A percentile compares a stretch with the other conserved stretches of the same genome.
phyloP scores from a whole-genome alignment of 92 coral and sea anemone genomes.

The Muricea muricata region DNA sequence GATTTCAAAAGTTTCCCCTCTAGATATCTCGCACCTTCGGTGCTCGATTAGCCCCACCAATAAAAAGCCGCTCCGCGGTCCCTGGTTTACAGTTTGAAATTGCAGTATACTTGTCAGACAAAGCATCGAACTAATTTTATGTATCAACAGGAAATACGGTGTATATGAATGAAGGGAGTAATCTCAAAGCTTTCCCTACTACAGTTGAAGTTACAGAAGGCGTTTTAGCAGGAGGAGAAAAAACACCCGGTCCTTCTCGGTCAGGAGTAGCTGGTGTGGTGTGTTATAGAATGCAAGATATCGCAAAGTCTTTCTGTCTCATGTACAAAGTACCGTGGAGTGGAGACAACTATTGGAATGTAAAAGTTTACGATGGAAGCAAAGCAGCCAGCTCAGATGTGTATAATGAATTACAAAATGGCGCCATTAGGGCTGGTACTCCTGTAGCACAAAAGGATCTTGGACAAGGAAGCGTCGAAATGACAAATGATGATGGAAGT shows the following conservation, averaged over 20 bases:
- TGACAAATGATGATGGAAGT: too few relatives aligned
- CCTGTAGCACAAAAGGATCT: neutral
- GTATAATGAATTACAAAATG: neutral
- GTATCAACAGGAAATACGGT: neutral
- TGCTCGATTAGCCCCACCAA: too few relatives aligned
- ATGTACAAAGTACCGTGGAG: neutral
- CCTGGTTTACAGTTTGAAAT: too few relatives aligned
- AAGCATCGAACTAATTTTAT: too few relatives aligned
- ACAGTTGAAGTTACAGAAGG: neutral
- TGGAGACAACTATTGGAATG: neutral
- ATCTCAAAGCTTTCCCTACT: neutral
- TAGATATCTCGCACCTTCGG: too few relatives aligned
- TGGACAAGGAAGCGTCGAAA: neutral
- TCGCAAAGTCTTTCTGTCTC: neutral
- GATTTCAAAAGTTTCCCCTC: too few relatives aligned
- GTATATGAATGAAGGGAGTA: neutral
- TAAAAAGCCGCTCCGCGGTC: too few relatives aligned
- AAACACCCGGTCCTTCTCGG: neutral
- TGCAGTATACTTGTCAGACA: too few relatives aligned
- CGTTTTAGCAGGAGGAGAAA: neutral
- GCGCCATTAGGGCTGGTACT: neutral
- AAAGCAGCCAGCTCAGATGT: neutral
- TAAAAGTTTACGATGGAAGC: neutral
- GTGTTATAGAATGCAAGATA: neutral
- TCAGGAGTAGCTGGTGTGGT: neutral